phyloP scores from a whole-genome alignment of 2,888 invertebrate species.

The Chorisops tibialis region DNA sequence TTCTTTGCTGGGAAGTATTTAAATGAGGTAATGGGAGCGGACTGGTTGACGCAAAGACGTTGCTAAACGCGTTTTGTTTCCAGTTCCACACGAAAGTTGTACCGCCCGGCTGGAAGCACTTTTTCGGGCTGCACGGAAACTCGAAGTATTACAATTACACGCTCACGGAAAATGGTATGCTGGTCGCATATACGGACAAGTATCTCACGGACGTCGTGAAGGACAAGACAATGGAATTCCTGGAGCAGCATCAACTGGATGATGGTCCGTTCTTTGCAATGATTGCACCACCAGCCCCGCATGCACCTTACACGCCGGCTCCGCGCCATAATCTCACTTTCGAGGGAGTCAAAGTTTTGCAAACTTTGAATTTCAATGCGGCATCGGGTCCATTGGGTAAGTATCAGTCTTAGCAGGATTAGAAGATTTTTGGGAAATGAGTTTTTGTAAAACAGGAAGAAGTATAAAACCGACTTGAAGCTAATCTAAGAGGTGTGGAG shows the following conservation, averaged over 20 bases:
- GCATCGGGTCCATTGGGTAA: conserved; percentile 45
- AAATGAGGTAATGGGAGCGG: conserved; percentile 84
- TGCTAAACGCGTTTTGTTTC: conserved; percentile 22
- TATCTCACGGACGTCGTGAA: conserved; percentile 84
- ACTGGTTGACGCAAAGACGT: background rate
- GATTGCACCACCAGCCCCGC: conserved; percentile 82
- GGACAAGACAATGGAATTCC: conserved; percentile 39
- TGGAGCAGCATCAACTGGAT: conserved; percentile 36
- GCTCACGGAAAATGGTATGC: conserved; percentile 74
- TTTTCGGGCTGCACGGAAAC: conserved; percentile 86
- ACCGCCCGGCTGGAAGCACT: conserved; percentile 83
- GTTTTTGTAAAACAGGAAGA: too few relatives aligned
- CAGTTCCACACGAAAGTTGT: conserved; percentile 55
- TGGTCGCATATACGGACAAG: conserved; percentile 61
- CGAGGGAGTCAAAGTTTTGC: conserved; percentile 59
- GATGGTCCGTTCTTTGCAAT: conserved; percentile 74
- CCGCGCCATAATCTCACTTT: conserved; percentile 65
- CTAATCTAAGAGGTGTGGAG: too few relatives aligned
- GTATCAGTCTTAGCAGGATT: background rate
- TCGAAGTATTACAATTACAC: conserved; percentile 90
- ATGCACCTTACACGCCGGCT: conserved; percentile 82
- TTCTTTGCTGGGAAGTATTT: conserved; percentile 94
- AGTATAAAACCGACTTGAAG: too few relatives aligned
- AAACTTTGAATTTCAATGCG: conserved; percentile 66
- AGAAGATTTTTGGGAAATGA: too few relatives aligned